phyloP scores from a whole-genome alignment of 2,113 vertebrate species.

The Panthera tigris region DNA sequence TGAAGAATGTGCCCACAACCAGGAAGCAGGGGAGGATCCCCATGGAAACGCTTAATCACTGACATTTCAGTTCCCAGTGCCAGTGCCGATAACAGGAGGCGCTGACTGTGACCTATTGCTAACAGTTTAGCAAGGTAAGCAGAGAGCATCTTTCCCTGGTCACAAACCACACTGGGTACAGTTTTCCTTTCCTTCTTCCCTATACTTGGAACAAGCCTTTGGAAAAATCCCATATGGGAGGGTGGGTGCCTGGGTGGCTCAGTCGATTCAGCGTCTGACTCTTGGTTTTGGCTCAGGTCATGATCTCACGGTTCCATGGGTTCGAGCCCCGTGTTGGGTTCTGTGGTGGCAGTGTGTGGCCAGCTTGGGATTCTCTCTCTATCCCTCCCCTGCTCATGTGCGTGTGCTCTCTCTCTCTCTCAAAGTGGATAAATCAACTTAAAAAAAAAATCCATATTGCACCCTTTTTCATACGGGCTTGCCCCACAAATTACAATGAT shows the following conservation, averaged over 20 bases:
- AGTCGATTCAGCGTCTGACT: no score
- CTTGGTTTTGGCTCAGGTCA: no score
- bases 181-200: background rate
- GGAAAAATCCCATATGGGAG: background rate
- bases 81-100: conserved; percentile 64
- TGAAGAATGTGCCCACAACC: conserved; percentile 79
- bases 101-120: conserved; percentile 76
- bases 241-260: no score
- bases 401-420: no score
- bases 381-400: no score
- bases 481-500: conserved; percentile 29
- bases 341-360: no score
- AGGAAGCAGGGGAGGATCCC: conserved; percentile 74
- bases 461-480: conserved; percentile 37
- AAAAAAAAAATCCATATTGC: background rate
- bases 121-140: conserved; percentile 68
- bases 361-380: no score
- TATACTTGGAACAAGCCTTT: background rate
- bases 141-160: conserved; percentile 53
- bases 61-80: conserved; percentile 78
- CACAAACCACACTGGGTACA: conserved; percentile 32
- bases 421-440: no score
- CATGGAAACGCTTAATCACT: conserved; percentile 84
- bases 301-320: no score
- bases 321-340: no score